Base-by-base conservation (phyloP, 2,113 vertebrate species). In the Nothocercus julius region DNA sequence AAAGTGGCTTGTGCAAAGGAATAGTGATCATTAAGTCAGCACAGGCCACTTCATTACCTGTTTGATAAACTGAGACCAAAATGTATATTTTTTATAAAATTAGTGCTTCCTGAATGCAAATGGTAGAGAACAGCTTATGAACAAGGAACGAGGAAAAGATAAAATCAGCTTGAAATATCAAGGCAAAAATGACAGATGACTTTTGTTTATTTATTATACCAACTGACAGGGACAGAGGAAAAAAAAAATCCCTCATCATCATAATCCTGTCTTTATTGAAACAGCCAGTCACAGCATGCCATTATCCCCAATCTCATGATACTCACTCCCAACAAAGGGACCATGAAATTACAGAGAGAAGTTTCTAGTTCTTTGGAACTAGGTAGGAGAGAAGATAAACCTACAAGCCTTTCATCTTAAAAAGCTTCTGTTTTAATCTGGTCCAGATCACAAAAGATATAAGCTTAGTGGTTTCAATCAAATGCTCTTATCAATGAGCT, bases 221-320 rank as follows among this genome's bases (percentile, higher is more conserved):
- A 81, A 44, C 3, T 30, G 62, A 72, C 75, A 87, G 36, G 54
- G 72, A 78, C 5, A 34, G 27, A 19, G 56, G 0, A 2, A 36
- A 16, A 34, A 82, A 73, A 61, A 36, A 24, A 47, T 22, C 13
- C 51, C 61, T 95, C 68, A 93, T 85, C 51, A 38, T 74, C 72
- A 88, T 95, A 95, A 97, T 96, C 93, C 85, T 47, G 32, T 42
- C 93, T 95, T 91, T 90, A 90, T 78, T 95, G 93, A 70, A 92
- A 54, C 8, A 80, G 82, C 76, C 87, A 70, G 44, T 14, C 91
- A n/a, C 85, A 96, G 94, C 79, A 87, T 36, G 85, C n/a, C 64
- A 74, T 91, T 92, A 89, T 77, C 90, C 89, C 56, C 64, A 68
- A 76, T 44, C 79, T 83, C 51, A 56, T n/a, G 72, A 90, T 34